These are phyloP conservation scores for Eupsittula cactorum DNA, from an alignment of 2,113 vertebrate genomes.

Conservation along the genomic window DNA sequence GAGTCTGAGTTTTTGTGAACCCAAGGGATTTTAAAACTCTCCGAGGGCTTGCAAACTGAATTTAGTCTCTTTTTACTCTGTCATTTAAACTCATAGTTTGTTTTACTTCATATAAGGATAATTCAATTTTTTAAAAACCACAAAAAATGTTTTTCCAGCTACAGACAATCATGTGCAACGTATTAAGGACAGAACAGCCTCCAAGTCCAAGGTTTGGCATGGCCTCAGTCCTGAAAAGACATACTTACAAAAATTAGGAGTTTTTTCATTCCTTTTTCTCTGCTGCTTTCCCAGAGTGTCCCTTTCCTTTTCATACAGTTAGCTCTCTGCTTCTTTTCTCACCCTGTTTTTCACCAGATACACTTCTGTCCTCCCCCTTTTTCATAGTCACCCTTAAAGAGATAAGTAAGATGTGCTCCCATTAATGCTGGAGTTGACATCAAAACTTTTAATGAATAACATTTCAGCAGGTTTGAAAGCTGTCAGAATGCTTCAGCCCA, in stretches of 20 bases:
- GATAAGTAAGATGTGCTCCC: not conserved
- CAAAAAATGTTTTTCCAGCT: constrained; percentile 57
- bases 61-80: constrained; percentile 38
- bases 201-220: constrained; percentile 58
- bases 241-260: not conserved
- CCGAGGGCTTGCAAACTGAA: constrained; percentile 35
- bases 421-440: not conserved
- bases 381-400: not conserved
- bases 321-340: not conserved
- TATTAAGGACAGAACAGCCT: constrained; percentile 53
- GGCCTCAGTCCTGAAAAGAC: constrained; percentile 38
- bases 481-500: constrained; percentile 34
- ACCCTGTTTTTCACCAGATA: not conserved
- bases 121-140: constrained; percentile 42
- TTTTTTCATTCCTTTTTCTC: not conserved
- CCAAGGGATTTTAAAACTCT: constrained; percentile 46
- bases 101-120: constrained; percentile 55
- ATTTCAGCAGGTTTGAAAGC: constrained; percentile 37
- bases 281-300: not conserved
- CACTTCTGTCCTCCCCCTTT: not conserved
- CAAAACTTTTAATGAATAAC: not conserved
- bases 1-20: constrained; percentile 23
- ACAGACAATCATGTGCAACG: constrained; percentile 63
- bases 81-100: constrained; percentile 44
- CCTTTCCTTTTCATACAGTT: not conserved